Evolutionary conservation across 2,113 vertebrate genomes (phyloP).

Genomic region (Prunella fulvescens): DNA sequence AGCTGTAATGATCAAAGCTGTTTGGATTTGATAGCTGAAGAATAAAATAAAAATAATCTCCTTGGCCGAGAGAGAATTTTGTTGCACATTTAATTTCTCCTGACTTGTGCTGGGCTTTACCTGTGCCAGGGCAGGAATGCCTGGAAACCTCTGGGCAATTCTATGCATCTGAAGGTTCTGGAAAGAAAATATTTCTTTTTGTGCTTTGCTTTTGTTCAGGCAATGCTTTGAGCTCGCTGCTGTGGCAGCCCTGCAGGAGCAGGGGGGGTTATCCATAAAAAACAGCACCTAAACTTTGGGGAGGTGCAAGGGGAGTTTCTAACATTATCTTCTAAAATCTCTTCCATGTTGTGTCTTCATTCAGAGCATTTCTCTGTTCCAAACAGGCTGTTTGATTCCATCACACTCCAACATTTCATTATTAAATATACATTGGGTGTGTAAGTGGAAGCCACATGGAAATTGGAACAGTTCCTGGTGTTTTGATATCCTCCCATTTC

Average conservation of each 20-base stretch:
- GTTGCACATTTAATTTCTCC: neutral
- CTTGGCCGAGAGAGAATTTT: neutral
- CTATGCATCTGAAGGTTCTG: neutral
- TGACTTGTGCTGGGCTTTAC: neutral
- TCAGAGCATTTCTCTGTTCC: neutral
- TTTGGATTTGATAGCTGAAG: neutral
- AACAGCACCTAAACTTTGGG: rapidly evolving
- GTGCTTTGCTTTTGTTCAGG: neutral
- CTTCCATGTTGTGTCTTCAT: neutral
- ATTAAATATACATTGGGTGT: neutral
- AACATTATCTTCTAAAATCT: neutral
- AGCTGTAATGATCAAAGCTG: neutral
- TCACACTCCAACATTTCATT: neutral
- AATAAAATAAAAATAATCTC: neutral
- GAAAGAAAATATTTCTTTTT: neutral
- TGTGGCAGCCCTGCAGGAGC: neutral
- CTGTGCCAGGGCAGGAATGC: neutral
- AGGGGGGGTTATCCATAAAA: neutral
- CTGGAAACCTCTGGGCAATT: neutral
- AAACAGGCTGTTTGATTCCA: neutral
- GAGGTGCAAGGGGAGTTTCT: neutral
- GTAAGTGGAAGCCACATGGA: neutral
- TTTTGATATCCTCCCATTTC: neutral
- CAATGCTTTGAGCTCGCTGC: neutral
- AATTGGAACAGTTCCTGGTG: neutral